A percentile compares a stretch with the other conserved stretches of the same genome.
phyloP scores from a whole-genome alignment of 2,888 invertebrate genomes.

The Linyphia triangularis region DNA sequence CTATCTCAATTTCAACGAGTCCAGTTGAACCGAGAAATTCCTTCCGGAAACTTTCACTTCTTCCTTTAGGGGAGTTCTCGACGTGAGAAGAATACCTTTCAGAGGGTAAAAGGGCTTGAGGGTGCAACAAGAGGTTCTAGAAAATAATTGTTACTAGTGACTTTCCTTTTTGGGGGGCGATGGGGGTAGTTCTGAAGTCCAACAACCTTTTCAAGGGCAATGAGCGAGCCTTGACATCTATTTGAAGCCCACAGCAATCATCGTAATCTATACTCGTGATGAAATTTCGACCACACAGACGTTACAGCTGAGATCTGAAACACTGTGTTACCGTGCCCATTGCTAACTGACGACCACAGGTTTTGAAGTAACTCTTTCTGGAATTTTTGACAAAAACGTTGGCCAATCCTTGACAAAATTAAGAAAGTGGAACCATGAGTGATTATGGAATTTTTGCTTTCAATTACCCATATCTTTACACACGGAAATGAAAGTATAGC shows the following conservation, averaged over 20 bases:
- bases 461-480: too few species aligned
- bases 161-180: not conserved
- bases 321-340: not conserved
- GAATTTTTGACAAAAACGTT: too few species aligned
- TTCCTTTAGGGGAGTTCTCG: not conserved
- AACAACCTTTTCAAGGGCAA: not conserved
- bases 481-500: too few species aligned
- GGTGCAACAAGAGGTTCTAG: not conserved
- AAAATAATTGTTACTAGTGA: not conserved
- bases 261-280: not conserved
- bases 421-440: too few species aligned
- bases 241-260: too few species aligned
- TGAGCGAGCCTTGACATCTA: not conserved
- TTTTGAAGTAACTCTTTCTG: too few species aligned
- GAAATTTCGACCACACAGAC: not conserved
- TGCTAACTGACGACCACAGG: too few species aligned
- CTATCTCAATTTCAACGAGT: not conserved
- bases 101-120: not conserved
- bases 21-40: not conserved
- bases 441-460: too few species aligned
- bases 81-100: not conserved
- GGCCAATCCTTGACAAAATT: too few species aligned
- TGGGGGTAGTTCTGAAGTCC: not conserved
- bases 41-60: not conserved
- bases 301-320: not conserved